Base-by-base conservation (phyloP, 1,140 invertebrate species). In the Muscidifurax raptorellus region DNA sequence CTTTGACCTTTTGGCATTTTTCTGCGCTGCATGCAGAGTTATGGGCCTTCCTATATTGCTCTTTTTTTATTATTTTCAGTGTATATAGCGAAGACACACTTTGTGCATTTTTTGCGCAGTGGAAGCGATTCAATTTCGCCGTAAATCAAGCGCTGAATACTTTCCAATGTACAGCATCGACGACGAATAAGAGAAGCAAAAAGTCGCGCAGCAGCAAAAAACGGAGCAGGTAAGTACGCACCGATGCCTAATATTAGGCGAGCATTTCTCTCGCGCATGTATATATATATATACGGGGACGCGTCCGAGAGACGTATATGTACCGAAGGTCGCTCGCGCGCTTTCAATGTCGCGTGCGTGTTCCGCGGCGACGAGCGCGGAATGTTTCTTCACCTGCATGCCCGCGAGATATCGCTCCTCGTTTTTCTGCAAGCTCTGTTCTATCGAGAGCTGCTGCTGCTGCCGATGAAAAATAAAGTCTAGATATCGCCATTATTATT, bases 311-410 rank as follows among this genome's bases (percentile, higher is more conserved):
- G 36, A 40, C 44, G 40, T 59, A 25, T n/a, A n/a, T n/a, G n/a
- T n/a, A 52, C 7, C 15, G 28, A 69, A 27, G 66, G 25, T 69
- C 66, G 66, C 66, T 30, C 52, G 72, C 75, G 72, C 32, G 28
- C 64, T 71, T 78, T 78, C 76, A 78, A 83, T 78, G 82, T 78
- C 32, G 40, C 76, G 36, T n/a, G 52, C n/a, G 32, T 25, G 0
- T 64, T n/a, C 36, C 71, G 30, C 3, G 59, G 28, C 9, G 59
- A 44, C 25, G 22, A 28, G 36, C 76, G 40, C 28, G 76, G 75
- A 72, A 84, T 84, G 75, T 79, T 79, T 84, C 76, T 78, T 79
- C 82, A 40, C 79, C 40, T 72, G 22, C 75, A 52, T 64, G 82
- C 59, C 64, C 71, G 44, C 66, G 40, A 15, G 67, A 6, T 27